Evolutionary conservation across 2,797 vertebrate genomes (phyloP).

Genomic region (Epinephelus malabaricus): DNA sequence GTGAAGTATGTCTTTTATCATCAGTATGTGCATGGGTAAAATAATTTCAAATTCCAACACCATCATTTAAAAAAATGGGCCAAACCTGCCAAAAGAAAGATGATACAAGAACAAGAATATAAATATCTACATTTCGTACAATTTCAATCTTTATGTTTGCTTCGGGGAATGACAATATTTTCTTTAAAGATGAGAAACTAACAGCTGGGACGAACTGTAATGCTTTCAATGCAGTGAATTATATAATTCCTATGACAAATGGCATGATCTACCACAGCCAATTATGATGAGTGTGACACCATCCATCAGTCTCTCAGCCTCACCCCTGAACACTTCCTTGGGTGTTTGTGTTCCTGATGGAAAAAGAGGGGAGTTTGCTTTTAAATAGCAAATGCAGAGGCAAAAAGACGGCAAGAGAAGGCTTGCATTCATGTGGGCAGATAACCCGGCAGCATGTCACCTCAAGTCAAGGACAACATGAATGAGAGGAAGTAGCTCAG

Average conservation of each 20-base stretch:
- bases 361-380: slow-evolving; percentile 30
- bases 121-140: neutral
- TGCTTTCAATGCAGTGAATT: neutral
- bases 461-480: slow-evolving; percentile 79
- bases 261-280: slow-evolving; percentile 28
- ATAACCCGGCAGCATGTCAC: slow-evolving; percentile 62
- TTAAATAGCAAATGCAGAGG: slow-evolving; percentile 33
- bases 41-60: neutral
- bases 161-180: neutral
- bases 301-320: slow-evolving; percentile 37
- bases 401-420: slow-evolving; percentile 29
- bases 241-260: slow-evolving; percentile 13
- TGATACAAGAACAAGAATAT: neutral
- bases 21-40: neutral
- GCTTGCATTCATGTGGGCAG: slow-evolving; percentile 35
- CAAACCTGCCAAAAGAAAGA: neutral
- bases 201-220: neutral
- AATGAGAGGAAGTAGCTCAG: slow-evolving; percentile 81
- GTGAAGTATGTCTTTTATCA: neutral
- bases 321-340: slow-evolving; percentile 37
- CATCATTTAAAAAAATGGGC: neutral
- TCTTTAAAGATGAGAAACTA: neutral
- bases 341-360: slow-evolving; percentile 39
- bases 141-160: no score
- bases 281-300: slow-evolving; percentile 17